Base-by-base conservation (phyloP, 2,113 vertebrate genomes). In the Stercorarius parasiticus region DNA sequence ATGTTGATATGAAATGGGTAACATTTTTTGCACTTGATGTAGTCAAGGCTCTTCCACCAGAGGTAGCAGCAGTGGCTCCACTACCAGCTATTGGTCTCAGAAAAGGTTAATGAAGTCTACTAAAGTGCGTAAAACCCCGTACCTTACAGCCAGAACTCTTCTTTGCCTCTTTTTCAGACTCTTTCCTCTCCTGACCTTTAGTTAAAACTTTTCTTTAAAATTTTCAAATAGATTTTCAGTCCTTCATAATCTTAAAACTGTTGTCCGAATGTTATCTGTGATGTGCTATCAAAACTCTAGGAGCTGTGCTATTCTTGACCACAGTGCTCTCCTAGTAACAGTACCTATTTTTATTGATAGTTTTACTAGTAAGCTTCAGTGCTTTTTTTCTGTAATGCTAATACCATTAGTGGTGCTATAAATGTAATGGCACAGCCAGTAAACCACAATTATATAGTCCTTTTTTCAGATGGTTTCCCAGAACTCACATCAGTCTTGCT, bases 331-430 rank as follows among this genome's bases (percentile, higher is more conserved):
- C 82, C 72, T 88, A 61, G 76, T 82, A 84, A 79, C 82, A 69
- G 59, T 71, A 36, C 55, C 55, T 92, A 59, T 84, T 93, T 97
- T 94, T 91, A 93, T 82, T 92, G 40, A 9, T 84, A 40, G 56
- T 91, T 96, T 91, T 76, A 42, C 65, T 64, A 34, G 34, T 47
- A 72, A 77, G 56, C 61, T 21, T 71, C 53, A 42, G 30, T 82
- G 59, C 15, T 88, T 92, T 83, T 86, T 14, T 71, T 74, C 64
- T 47, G 23, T 49, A 67, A 69, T 86, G 47, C 22, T 73, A n/a
- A 73, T 52, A 56, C 72, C 80, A 81, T 88, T 86, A 93, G n/a
- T n/a, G 26, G 27, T 87, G 65, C 70, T 82, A 56, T 89, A 89
- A 92, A 89, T 72, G 43, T 72, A 86, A 86, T 87, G 53, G 56